A percentile compares a stretch with the other conserved stretches of the same genome.
phyloP scores from a whole-genome alignment of 2,888 invertebrate species.

The Drosophila merina region DNA sequence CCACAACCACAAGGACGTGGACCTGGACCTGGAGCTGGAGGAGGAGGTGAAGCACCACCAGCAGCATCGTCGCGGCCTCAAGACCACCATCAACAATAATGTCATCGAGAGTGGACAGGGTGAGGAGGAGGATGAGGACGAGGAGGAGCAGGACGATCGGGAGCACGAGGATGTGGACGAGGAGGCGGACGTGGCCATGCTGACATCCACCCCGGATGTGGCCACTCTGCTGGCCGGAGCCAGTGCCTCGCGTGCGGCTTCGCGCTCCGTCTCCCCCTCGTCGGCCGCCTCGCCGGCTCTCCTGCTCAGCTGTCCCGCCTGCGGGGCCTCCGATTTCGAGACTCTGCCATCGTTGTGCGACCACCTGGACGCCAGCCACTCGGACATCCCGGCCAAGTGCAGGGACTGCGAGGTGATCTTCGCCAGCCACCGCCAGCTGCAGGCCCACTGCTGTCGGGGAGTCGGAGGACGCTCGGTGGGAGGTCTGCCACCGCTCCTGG shows the following conservation, averaged over 20 bases:
- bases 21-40: slow-evolving; percentile 74
- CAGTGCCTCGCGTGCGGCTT: slow-evolving; percentile 24
- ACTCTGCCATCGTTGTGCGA: slow-evolving; percentile 86
- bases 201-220: slow-evolving; percentile 68
- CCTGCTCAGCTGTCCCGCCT: slow-evolving; percentile 86
- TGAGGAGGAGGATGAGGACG: background rate
- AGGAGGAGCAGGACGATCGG: slow-evolving; percentile 1
- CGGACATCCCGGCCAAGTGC: slow-evolving; percentile 89
- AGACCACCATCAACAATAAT: slow-evolving; percentile 82
- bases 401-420: slow-evolving; percentile 90
- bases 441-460: slow-evolving; percentile 85
- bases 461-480: background rate
- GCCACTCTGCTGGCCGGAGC: slow-evolving; percentile 62
- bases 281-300: slow-evolving; percentile 17
- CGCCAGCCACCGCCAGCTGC: slow-evolving; percentile 89
- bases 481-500: slow-evolving; percentile 50
- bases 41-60: slow-evolving; percentile 64
- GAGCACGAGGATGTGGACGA: slow-evolving; percentile 16
- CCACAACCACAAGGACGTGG: slow-evolving; percentile 70
- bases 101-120: slow-evolving; percentile 45
- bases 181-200: slow-evolving; percentile 46
- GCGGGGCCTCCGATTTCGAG: slow-evolving; percentile 87
- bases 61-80: slow-evolving; percentile 75
- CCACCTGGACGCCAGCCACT: slow-evolving; percentile 88
- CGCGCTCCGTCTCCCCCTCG: slow-evolving; percentile 22